phyloP scores from a whole-genome alignment of 2,888 invertebrate species.

The Hirtodrosophila cameraria region DNA sequence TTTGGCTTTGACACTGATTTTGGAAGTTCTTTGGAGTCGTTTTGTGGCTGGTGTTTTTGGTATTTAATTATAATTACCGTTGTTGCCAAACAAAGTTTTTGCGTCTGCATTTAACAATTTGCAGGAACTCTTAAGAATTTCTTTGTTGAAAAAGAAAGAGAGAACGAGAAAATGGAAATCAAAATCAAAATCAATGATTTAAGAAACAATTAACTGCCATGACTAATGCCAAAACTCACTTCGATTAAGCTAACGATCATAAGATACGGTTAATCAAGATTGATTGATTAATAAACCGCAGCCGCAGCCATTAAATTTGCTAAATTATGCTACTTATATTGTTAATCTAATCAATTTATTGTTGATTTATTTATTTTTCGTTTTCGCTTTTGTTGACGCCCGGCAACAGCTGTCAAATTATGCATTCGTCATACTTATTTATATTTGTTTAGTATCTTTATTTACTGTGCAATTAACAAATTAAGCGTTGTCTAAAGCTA shows the following conservation, averaged over 20 bases:
- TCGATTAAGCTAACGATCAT: conserved; percentile 11
- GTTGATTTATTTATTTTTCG: neutral
- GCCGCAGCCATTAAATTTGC: conserved; percentile 19
- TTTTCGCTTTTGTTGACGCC: conserved; percentile 3
- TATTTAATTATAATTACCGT: conserved; percentile 9
- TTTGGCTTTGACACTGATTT: conserved; percentile 18
- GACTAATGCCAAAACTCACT: conserved; percentile 23
- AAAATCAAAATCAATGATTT: neutral
- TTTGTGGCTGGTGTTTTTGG: neutral
- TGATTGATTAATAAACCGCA: conserved; percentile 38
- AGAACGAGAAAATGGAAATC: too few species aligned
- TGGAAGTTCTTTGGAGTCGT: neutral
- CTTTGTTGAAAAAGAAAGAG: too few species aligned
- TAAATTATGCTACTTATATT: conserved; percentile 23
- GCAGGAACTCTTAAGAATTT: too few species aligned
- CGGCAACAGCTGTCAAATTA: conserved; percentile 30
- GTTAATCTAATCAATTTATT: conserved; percentile 52
- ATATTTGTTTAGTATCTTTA: too few species aligned
- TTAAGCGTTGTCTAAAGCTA: neutral
- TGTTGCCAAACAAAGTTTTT: neutral
- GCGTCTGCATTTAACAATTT: too few species aligned
- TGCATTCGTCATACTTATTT: neutral
- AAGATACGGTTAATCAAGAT: conserved; percentile 44
- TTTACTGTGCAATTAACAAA: conserved; percentile 5
- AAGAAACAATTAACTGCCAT: conserved; percentile 24